Percentiles rank a stretch among this genome's conserved stretches.
Evolutionary conservation across 2,797 vertebrate species (phyloP).

Genomic region (Crossoptilon crossoptilon): DNA sequence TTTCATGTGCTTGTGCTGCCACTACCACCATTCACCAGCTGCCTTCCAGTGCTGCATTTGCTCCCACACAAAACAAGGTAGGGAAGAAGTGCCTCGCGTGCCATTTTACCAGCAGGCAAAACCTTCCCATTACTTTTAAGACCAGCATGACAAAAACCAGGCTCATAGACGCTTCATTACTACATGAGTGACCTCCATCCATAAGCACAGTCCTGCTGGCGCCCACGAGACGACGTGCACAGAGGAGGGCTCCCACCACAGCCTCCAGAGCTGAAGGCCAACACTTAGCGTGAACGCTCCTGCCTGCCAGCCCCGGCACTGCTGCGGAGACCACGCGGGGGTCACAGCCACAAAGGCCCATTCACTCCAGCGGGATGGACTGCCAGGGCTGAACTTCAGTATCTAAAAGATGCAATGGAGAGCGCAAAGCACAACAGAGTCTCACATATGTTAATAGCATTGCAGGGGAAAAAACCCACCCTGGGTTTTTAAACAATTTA

Average conservation of each 20-base stretch:
- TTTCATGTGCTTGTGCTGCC: conserved; percentile 66
- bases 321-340: background rate
- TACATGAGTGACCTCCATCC: fast-evolving
- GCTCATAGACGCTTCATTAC: background rate
- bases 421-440: conserved; percentile 46
- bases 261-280: background rate
- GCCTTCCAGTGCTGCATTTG: fast-evolving
- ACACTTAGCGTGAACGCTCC: background rate
- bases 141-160: background rate
- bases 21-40: background rate
- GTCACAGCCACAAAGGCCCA: background rate
- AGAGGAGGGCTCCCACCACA: background rate
- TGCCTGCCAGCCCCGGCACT: fast-evolving
- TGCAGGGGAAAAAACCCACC: conserved; percentile 40
- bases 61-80: background rate
- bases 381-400: conserved; percentile 4
- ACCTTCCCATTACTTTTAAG: background rate
- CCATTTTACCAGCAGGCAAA: background rate
- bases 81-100: background rate
- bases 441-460: conserved; percentile 28
- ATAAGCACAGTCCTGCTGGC: background rate
- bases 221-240: fast-evolving
- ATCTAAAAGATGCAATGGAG: conserved; percentile 16
- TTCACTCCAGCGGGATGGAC: background rate
- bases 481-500: conserved; percentile 76